Conservation (phyloP, 1,140 invertebrate genomes). For the Hylyphantes graminicola region DNA sequence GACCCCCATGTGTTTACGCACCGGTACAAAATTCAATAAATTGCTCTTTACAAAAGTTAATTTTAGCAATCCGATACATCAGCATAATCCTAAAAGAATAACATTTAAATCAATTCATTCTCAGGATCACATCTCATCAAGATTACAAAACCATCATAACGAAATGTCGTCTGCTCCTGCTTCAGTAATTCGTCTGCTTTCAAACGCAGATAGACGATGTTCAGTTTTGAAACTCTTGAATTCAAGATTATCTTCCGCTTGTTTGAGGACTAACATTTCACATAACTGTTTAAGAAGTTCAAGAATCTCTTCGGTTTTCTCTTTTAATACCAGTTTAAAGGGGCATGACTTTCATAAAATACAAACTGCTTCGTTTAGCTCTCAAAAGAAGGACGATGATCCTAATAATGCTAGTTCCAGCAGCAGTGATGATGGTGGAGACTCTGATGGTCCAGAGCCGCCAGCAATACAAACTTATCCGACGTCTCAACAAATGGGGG, state of each 20-base stretch:
- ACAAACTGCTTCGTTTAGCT: constrained; percentile 1
- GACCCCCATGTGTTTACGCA: too few species aligned
- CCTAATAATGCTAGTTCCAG: constrained; percentile 20
- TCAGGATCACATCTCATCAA: too few species aligned
- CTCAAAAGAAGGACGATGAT: constrained; percentile 40
- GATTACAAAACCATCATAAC: too few species aligned
- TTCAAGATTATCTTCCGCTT: not conserved
- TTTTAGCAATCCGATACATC: too few species aligned
- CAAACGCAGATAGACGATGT: not conserved
- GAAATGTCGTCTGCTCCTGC: not conserved
- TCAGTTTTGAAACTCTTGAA: not conserved
- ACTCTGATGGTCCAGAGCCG: not conserved
- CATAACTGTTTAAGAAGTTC: not conserved
- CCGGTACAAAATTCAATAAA: too few species aligned
- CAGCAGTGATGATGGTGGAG: constrained; percentile 1
- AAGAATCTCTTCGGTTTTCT: not conserved
- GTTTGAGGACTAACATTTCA: not conserved
- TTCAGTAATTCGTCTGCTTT: not conserved
- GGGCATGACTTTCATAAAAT: not conserved
- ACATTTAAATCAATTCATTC: too few species aligned
- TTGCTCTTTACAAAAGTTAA: too few species aligned
- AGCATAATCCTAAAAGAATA: too few species aligned
- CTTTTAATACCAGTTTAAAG: not conserved
- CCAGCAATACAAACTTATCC: not conserved
- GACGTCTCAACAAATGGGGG: constrained; percentile 35